Evolutionary conservation across 2,888 invertebrate genomes (phyloP), one percentile per base, ranked within the genome.

Genomic region (Laothoe populi): DNA sequence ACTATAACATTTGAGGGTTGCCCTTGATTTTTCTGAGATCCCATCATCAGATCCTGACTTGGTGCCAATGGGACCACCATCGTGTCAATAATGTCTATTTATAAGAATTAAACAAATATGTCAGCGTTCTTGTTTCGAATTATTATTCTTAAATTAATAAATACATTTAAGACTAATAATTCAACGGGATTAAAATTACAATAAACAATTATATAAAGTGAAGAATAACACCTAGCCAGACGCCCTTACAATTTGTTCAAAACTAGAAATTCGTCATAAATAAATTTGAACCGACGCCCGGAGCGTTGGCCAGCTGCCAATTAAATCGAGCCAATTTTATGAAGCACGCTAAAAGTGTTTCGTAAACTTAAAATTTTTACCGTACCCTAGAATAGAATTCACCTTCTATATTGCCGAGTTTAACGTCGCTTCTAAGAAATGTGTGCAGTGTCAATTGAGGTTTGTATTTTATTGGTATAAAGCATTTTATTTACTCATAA

Each of bases 281-380:
- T 79, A 74, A 70, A 79, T 78, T 78, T 74, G 72, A 72, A 66
- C 63, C 35, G 45, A 60, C 35, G 57, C 60, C 44, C 23, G 24
- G 31, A 57, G 60, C 63, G 63, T 67, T 77, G 75, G 81, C 73
- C 69, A 78, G 73, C 66, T 64, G 76, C 81, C 82, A 83, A 83
- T 83, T 83, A 83, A 74, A 69, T 66, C 71, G 70, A 72, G 66
- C 70, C 70, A 70, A 69, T 67, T 66, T 74, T 70, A 76, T 72
- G 67, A 71, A 72, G 71, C 69, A 60, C 26, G 31, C 59, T 60
- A 19, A 16, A 53, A 60, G 63, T 63, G 45, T 57, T 60, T 48
- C 16, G 44, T 19, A 10, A 62, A 62, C 62, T 62, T 62, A 58
- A 57, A 38, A 48, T 45, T 48, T 35, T 24, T 26, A 60, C 49